Conservation (phyloP, 2,888 invertebrate species). For the Thymelicus lineola region DNA sequence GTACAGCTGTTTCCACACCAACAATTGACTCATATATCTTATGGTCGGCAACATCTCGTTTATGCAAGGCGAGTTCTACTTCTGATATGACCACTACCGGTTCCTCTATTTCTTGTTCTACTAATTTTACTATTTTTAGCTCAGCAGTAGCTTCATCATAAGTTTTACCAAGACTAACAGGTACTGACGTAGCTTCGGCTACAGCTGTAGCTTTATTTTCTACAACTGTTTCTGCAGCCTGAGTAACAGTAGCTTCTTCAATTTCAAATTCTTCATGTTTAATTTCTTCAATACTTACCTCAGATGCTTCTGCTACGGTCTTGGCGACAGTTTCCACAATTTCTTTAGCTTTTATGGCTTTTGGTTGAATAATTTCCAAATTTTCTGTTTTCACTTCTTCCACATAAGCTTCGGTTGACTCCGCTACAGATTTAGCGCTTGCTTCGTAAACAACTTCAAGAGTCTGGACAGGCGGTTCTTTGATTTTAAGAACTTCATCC, state of each 20-base stretch:
- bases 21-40: slow-evolving; percentile 33
- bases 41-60: slow-evolving; percentile 29
- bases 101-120: slow-evolving; percentile 36
- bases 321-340: slow-evolving; percentile 37
- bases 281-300: slow-evolving; percentile 40
- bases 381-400: slow-evolving; percentile 45
- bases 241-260: slow-evolving; percentile 35
- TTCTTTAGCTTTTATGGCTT: slow-evolving; percentile 37
- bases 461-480: slow-evolving; percentile 46
- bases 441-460: slow-evolving; percentile 41
- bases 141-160: slow-evolving; percentile 52
- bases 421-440: slow-evolving; percentile 38
- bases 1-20: slow-evolving; percentile 41
- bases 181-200: slow-evolving; percentile 41
- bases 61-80: slow-evolving; percentile 29
- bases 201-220: slow-evolving; percentile 43
- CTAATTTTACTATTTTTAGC: slow-evolving; percentile 54
- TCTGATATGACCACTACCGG: slow-evolving; percentile 26
- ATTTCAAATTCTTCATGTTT: slow-evolving; percentile 37
- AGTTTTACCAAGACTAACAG: slow-evolving; percentile 40
- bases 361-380: slow-evolving; percentile 38
- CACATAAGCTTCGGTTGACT: slow-evolving; percentile 46
- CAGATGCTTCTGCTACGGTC: slow-evolving; percentile 40
- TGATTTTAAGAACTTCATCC: slow-evolving; percentile 45
- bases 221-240: slow-evolving; percentile 43